Evolutionary conservation across 2,888 invertebrate genomes (phyloP), one percentile per base, ranked within the genome.

Genomic region (Platypus cylindrus): DNA sequence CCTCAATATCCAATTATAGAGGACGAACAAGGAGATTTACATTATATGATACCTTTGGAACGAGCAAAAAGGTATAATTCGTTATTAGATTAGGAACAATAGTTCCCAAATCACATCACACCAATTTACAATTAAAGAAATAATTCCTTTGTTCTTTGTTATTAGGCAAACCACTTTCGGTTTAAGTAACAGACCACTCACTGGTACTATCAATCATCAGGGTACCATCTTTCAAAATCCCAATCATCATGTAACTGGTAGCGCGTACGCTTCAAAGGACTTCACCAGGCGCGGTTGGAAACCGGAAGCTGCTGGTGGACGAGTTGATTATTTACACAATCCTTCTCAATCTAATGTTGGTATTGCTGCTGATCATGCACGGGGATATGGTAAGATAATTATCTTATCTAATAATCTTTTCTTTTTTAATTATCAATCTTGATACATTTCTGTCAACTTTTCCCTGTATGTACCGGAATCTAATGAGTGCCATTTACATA

Each of bases 281-380:
- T 52, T 48, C 24, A 25, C 28, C n/a, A 41, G 44, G 5, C 14
- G 9, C 9, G 49, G 49, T 16, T 30, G 43, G 22, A 45, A 46
- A 17, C 51, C 51, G n/a, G 46, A 46, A 9, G 45, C 45, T 8
- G 30, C 43, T 34, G 50, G 51, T 28, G 52, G 51, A 12, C 43
- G 44, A 17, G 28, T 54, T 30, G 48, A 48, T 27, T 54, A 51
- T 34, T 20, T 36, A 9, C 49, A 53, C 39, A 37, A 40, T 16
- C 52, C 51, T 7, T 47, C 47, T 15, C 47, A 47, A n/a, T 49
- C 50, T 3, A 25, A 34, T 25, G 36, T 50, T 4, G 49, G 48
- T 23, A 7, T 49, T 8, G 40, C 40, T 2, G 53, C 48, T 14
- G 45, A 48, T 20, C 46, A 43, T 11, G 44, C 46, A 3, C 43